Conservation (phyloP, 2,113 vertebrate genomes). For the Oreochromis spilurus region DNA sequence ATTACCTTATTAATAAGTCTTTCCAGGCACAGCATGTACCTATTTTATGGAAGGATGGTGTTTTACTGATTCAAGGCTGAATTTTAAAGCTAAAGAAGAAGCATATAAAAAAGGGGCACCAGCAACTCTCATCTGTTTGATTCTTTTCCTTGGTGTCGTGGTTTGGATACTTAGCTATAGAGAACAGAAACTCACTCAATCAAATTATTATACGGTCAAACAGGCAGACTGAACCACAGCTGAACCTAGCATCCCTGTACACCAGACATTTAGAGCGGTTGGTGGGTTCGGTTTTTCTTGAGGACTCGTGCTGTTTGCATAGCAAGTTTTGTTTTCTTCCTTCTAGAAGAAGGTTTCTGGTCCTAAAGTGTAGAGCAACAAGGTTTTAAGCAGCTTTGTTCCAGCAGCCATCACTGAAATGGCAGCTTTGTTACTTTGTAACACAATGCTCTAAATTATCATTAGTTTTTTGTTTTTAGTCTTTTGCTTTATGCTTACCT, state of each 20-base stretch:
- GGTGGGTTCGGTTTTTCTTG: not conserved
- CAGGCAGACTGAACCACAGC: not conserved
- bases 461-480: not conserved
- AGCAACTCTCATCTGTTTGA: not conserved
- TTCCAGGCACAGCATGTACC: not conserved
- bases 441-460: not conserved
- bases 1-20: not conserved
- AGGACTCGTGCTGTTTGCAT: not conserved
- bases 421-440: not conserved
- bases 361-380: not conserved
- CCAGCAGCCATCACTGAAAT: not conserved
- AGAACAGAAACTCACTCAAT: not conserved
- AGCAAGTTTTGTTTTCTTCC: not conserved
- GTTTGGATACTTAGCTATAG: not conserved
- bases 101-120: not conserved
- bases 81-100: not conserved
- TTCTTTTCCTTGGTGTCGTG: accelerated
- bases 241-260: not conserved
- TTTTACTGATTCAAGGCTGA: not conserved
- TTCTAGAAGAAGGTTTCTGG: not conserved
- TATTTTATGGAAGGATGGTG: not conserved
- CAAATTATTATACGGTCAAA: not conserved
- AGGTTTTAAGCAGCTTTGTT: not conserved
- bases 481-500: not conserved
- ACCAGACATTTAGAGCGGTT: not conserved